These are phyloP conservation scores for Calliphora vicina DNA, from an alignment of 1,140 invertebrate species.

Conservation along the genomic window DNA sequence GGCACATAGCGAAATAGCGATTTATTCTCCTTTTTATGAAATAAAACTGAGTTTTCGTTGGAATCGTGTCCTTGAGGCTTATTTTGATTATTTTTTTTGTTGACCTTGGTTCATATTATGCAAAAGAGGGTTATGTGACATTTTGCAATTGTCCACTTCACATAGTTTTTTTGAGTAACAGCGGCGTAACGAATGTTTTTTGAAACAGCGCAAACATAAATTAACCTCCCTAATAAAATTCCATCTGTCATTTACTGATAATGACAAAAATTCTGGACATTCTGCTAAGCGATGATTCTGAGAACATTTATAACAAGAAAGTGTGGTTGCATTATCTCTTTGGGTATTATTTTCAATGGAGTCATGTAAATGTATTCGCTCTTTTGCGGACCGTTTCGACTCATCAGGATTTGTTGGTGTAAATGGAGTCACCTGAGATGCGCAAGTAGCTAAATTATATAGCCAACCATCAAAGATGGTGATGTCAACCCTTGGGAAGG, in stretches of 20 bases:
- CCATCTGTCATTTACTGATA: neutral
- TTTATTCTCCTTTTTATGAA: neutral
- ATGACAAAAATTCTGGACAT: neutral
- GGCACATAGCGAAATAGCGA: neutral
- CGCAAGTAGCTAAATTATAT: slow-evolving; percentile 4
- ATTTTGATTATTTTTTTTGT: too few relatives aligned
- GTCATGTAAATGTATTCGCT: slow-evolving; percentile 6
- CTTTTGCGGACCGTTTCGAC: neutral
- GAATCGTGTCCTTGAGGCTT: too few relatives aligned
- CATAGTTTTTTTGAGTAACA: too few relatives aligned
- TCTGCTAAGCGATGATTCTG: neutral
- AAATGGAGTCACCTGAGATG: neutral
- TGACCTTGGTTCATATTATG: too few relatives aligned
- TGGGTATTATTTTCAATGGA: neutral
- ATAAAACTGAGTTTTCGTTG: neutral
- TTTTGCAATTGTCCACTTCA: too few relatives aligned
- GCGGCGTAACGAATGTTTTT: too few relatives aligned
- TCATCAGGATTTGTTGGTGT: neutral
- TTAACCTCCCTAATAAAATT: neutral
- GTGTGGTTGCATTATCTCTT: neutral
- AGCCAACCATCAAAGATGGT: slow-evolving; percentile 19
- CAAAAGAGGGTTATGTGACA: too few relatives aligned
- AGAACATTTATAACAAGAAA: neutral
- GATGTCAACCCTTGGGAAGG: neutral
- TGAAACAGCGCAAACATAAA: too few relatives aligned